Evolutionary conservation across 2,113 vertebrate genomes (phyloP), one percentile per base, ranked within the genome.

Genomic region (Vanacampus margaritifer): DNA sequence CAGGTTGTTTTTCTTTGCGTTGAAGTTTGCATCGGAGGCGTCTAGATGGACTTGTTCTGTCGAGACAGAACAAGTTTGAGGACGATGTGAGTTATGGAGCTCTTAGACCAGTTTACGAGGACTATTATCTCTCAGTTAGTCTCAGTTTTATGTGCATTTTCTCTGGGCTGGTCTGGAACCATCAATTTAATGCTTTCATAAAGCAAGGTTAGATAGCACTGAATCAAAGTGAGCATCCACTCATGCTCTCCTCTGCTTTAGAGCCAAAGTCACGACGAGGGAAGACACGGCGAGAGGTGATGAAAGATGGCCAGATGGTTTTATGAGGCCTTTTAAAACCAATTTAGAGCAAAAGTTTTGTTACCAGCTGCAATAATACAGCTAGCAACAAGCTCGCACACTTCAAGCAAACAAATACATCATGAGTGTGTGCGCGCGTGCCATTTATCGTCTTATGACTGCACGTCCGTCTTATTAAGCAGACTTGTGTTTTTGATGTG

Each of bases 191-290:
- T 91, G 89, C 87, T 89, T 91, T 90, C 90, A 92, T 92, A 92
- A 92, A 92, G 86, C 86, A 84, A 86, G 87, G 90, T 91, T 92
- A 86, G 86, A 90, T 84, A 90, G 88, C 86, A 87, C 83, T 90
- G 89, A 91, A 91, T 91, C 89, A 90, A 80, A 86, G 73, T 41
- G 67, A 72, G 78, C 69, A 28, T 79, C 76, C 26, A 36, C 80
- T 79, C 75, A 84, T 92, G 90, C 92, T 94, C 93, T 95, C 94
- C 92, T 91, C 93, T 94, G 92, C 89, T 93, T 94, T 93, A 93
- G 92, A 91, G 92, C 91, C 90, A 88, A 88, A 92, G 94, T 94
- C 94, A 94, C 93, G 93, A 94, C 37, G 58, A 64, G 63, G 11
- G 28, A n/a, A 51, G 46, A 65, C 45, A 11, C 45, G 19, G 64